Conservation (phyloP, 2,113 vertebrate genomes). For the Fulmarus glacialis region DNA sequence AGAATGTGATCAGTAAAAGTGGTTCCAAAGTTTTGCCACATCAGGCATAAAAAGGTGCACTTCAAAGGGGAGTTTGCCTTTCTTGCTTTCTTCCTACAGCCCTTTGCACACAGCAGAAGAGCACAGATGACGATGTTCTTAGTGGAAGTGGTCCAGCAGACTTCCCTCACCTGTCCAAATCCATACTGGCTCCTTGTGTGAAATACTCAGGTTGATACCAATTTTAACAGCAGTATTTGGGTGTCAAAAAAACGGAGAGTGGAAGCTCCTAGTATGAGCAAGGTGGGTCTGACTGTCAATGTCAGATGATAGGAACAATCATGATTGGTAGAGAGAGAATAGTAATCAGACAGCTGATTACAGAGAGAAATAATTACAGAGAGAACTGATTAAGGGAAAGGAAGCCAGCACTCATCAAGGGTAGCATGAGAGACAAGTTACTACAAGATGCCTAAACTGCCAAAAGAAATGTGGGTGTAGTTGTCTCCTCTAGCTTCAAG, state of each 20-base stretch:
- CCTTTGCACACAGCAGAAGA: neutral
- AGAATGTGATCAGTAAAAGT: neutral
- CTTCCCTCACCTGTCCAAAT: neutral
- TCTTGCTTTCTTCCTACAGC: neutral
- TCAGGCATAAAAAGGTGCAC: neutral
- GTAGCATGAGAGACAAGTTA: neutral
- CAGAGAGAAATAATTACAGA: neutral
- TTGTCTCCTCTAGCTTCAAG: neutral
- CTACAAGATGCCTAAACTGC: neutral
- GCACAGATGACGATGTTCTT: rapidly evolving
- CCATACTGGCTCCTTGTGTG: neutral
- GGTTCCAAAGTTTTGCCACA: neutral
- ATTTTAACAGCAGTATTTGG: neutral
- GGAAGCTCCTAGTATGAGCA: neutral
- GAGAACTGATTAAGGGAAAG: constrained; percentile 23
- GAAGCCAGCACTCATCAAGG: constrained; percentile 23
- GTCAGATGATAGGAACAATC: neutral
- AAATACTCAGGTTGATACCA: neutral
- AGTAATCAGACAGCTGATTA: constrained; percentile 52
- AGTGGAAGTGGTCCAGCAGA: neutral
- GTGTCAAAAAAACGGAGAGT: neutral
- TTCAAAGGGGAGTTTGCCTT: neutral
- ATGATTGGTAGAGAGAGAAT: neutral
- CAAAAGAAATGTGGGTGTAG: neutral
- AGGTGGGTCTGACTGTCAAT: constrained; percentile 1